Base-by-base conservation (phyloP, 1,140 invertebrate genomes). In the Temnothorax nylanderi region DNA sequence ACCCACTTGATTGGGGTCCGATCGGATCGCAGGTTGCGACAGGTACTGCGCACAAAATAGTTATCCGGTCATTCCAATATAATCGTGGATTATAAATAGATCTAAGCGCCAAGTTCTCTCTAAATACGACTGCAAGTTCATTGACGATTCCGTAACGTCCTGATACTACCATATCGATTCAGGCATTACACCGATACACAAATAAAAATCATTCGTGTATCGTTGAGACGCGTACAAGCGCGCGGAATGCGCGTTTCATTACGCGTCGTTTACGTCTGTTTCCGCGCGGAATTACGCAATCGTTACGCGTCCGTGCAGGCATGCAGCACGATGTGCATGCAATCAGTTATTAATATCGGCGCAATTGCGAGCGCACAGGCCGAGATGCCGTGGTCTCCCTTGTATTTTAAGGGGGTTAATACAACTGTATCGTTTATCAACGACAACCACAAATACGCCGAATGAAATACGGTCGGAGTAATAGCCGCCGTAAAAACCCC, bases 341-440 rank as follows among this genome's bases (percentile, higher is more conserved):
- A 85, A 88, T 86, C 78, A 60, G 67, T 90, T 90, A 90, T 90
- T 87, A 90, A 87, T 88, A 87, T 87, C n/a, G 58, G 64, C 37
- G 76, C 62, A 26, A 64, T 85, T 77, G 71, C 60, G 87, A 82
- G 72, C 72, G 49, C 72, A 41, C 26, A 0, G 71, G 11, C 54
- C 41, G 87, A 54, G 71, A 62, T 82, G 58, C 82, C 26, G 47
- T 18, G 58, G 71, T 16, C 51, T 54, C 64, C 56, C 58, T 51
- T 51, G 88, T 76, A 64, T 77, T 90, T 90, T 80, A 67, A 89
- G 51, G 58, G 88, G 78, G 74, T 91, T 91, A 91, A 92, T 92
- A 91, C 87, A 91, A 90, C 90, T 88, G 88, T 88, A 91, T 91
- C 92, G 87, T 92, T 92, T 92, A 92, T 92, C 92, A 92, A 92